phyloP scores from a whole-genome alignment of 2,888 invertebrate species.

The Atrina japonica region DNA sequence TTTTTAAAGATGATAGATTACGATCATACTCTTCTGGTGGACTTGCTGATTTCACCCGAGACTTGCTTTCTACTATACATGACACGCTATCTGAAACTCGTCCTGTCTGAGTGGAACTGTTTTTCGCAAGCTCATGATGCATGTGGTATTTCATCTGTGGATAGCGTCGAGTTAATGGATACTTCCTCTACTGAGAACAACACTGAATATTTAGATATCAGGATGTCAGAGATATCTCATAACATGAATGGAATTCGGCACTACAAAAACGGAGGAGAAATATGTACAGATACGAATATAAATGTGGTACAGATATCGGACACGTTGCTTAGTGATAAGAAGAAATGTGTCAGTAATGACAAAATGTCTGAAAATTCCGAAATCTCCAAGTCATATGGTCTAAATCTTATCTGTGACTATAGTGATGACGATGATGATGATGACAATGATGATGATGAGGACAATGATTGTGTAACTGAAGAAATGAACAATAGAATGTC shows the following conservation, averaged over 20 bases:
- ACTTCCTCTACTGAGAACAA: neutral
- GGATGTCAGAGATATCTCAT: no score
- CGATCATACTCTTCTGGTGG: slow-evolving; percentile 68
- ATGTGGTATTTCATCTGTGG: neutral
- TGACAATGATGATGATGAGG: slow-evolving; percentile 37
- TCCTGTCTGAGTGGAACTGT: slow-evolving; percentile 57
- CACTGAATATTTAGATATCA: no score
- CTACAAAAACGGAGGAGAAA: no score
- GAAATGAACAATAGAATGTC: neutral
- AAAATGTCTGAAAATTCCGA: no score
- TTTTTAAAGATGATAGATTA: slow-evolving; percentile 52
- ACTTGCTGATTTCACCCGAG: slow-evolving; percentile 74
- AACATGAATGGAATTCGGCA: no score
- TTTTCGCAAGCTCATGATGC: slow-evolving; percentile 41
- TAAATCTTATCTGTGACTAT: slow-evolving; percentile 20
- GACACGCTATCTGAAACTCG: slow-evolving; percentile 59
- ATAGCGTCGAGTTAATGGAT: neutral
- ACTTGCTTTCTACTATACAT: slow-evolving; percentile 70
- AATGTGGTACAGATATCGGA: no score
- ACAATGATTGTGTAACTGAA: slow-evolving; percentile 16
- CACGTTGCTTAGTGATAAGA: no score
- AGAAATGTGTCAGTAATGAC: no score
- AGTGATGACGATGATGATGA: slow-evolving; percentile 21
- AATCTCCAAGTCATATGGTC: slow-evolving; percentile 23
- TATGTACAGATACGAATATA: no score